phyloP scores from a whole-genome alignment of 2,113 vertebrate genomes.

The Grus americana region DNA sequence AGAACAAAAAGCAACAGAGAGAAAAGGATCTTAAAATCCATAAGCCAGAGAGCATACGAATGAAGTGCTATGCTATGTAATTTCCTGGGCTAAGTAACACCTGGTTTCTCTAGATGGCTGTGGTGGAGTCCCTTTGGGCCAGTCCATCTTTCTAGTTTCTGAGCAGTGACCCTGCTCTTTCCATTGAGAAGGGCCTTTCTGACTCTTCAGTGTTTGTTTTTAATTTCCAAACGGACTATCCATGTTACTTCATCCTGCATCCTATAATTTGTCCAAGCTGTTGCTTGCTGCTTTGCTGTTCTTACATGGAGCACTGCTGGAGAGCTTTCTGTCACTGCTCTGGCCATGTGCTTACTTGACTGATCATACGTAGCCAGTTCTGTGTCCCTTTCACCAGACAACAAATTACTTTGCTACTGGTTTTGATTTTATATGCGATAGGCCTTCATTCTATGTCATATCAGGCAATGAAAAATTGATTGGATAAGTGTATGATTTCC shows the following conservation, averaged over 20 bases:
- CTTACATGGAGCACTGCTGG: accelerated
- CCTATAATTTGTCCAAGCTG: background rate
- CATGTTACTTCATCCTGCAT: background rate
- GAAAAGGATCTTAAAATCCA: background rate
- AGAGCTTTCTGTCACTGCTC: background rate
- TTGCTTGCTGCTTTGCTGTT: background rate
- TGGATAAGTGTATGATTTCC: background rate
- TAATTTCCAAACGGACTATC: background rate
- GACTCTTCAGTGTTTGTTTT: background rate
- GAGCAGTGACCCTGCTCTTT: background rate
- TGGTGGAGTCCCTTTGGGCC: background rate
- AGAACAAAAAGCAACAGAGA: background rate
- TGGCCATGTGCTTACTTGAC: background rate
- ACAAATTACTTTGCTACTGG: background rate
- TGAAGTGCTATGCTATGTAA: background rate
- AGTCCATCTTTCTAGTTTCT: background rate
- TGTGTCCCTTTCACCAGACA: background rate
- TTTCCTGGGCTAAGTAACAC: background rate
- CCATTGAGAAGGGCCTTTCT: background rate
- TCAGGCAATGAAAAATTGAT: background rate
- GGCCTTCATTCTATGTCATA: background rate
- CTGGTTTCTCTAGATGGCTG: background rate
- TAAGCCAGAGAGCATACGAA: background rate
- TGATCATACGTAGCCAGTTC: accelerated
- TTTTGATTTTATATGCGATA: background rate